phyloP scores from a whole-genome alignment of 2,888 invertebrate genomes.

The Tenthredo distinguenda region DNA sequence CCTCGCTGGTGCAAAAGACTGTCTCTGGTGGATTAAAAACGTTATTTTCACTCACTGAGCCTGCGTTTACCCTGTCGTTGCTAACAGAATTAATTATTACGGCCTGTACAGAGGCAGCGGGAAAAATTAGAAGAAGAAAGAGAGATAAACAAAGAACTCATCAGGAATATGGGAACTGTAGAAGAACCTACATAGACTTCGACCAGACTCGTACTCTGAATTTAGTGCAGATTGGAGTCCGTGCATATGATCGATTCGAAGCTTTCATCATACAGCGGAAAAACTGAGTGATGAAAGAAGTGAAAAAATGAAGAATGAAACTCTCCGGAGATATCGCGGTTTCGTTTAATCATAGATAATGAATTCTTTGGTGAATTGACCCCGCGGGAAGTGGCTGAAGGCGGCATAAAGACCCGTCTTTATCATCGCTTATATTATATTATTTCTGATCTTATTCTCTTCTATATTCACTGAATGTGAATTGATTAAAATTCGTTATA shows the following conservation, averaged over 20 bases:
- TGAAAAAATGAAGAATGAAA: background rate
- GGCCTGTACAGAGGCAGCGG: background rate
- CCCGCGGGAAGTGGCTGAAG: background rate
- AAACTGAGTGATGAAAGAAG: background rate
- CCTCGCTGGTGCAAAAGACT: background rate
- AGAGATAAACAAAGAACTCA: background rate
- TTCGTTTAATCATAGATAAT: background rate
- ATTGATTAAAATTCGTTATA: background rate
- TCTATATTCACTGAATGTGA: background rate
- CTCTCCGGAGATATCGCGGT: background rate
- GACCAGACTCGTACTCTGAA: background rate
- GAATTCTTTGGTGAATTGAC: conserved; percentile 1
- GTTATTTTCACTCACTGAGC: background rate
- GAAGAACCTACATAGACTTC: background rate
- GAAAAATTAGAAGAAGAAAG: background rate
- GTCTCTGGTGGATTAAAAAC: background rate
- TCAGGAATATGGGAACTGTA: background rate
- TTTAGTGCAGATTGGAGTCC: background rate
- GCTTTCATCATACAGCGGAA: background rate
- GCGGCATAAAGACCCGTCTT: background rate
- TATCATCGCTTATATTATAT: background rate
- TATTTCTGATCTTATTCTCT: background rate
- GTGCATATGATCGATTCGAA: background rate
- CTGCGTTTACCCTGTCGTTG: background rate
- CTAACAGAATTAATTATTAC: background rate